Base-by-base conservation (phyloP, 1,140 invertebrate genomes). In the Drosophila virilis region DNA sequence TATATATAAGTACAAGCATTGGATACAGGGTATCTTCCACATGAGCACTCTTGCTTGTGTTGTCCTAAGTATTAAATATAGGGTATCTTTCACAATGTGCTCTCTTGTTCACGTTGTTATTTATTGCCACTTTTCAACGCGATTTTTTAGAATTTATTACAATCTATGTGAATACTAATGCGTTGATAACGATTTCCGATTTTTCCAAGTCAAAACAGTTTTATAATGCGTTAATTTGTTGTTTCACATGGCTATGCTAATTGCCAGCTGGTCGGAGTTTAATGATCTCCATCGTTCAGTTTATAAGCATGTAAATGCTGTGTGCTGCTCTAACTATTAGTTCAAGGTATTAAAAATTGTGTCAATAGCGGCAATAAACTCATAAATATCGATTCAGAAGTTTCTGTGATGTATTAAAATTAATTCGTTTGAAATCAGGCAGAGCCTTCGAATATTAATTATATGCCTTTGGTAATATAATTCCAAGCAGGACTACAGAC, bases 221-320 rank as follows among this genome's bases (percentile, higher is more conserved):
- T 74, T 45, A 69, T 69, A 22, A 50, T 61, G 9, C 17, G 65
- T 59, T 69, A 69, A 74, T 60, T 74, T 40, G 57, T 32, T 33
- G 28, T 40, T 69, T 74, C 22, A 55, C 65, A 69, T 42, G 17
- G 7, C 7, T 43, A 33, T 46, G 71, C 12, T 69, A 74, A 74
- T 61, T 54, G 9, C 2, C 13, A 37, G n/a, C 12, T 6, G 40
- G 7, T 42, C 38, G 12, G 12, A 40, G 12, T 13, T 52, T n/a
- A 46, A 46, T 46, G 13, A 2, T 42, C n/a, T 13, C 54, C 8
- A 8, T 35, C 33, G 12, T n/a, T 37, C 28, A 40, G 35, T 61
- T 51, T 40, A 70, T 46, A 48, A 28, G 17, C 40, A 50, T 71
- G 51, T 62, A 70, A 70, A 54, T 70, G 35, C 50, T 46, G 17